Conservation (phyloP, 2,113 vertebrate species). For the Dromiciops gliroides region DNA sequence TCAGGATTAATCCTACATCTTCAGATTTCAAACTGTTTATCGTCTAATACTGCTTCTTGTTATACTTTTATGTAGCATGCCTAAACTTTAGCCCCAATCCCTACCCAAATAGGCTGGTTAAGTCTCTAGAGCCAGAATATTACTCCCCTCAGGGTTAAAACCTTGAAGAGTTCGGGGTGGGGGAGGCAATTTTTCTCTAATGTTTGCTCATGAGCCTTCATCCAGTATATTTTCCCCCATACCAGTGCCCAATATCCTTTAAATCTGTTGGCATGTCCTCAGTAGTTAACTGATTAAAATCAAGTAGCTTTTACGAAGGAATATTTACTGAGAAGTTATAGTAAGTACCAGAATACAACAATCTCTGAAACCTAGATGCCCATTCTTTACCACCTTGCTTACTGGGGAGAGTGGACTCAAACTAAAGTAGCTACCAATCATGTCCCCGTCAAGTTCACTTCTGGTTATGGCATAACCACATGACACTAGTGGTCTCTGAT, state of each 20-base stretch:
- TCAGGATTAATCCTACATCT: not conserved
- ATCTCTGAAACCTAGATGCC: not conserved
- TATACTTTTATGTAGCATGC: not conserved
- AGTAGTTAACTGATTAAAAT: not conserved
- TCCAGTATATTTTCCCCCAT: not conserved
- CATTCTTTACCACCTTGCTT: not conserved
- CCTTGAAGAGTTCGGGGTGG: no score
- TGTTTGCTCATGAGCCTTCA: not conserved
- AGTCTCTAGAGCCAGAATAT: not conserved
- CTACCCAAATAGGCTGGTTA: not conserved
- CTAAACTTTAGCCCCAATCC: not conserved
- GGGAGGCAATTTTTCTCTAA: not conserved
- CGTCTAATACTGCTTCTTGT: not conserved
- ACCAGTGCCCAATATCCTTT: not conserved
- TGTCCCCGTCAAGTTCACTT: not conserved
- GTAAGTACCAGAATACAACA: not conserved
- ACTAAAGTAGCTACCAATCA: not conserved
- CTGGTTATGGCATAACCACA: not conserved
- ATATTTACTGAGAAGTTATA: not conserved
- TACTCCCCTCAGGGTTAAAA: not conserved
- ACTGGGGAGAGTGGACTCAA: not conserved
- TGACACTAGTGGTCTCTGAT: not conserved
- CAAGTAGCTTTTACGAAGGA: not conserved
- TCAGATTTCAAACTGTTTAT: not conserved
- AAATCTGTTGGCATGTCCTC: not conserved